Percentiles rank a stretch among this genome's conserved stretches.
phyloP scores from a whole-genome alignment of 2,888 invertebrate species.

The Polylopha cassiicola region DNA sequence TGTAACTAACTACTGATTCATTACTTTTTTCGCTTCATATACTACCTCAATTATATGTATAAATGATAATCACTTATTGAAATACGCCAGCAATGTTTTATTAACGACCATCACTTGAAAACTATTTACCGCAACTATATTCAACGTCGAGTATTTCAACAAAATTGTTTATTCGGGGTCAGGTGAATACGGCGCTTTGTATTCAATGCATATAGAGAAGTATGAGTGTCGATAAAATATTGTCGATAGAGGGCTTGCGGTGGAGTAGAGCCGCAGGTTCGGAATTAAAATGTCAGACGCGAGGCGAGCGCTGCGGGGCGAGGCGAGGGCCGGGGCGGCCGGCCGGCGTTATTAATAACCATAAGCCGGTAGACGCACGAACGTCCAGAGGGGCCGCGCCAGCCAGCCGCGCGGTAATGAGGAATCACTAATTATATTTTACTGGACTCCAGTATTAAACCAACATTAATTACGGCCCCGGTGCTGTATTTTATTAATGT shows the following conservation, averaged over 20 bases:
- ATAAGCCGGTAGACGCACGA: constrained; percentile 77
- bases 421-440: constrained; percentile 78
- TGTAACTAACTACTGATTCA: too few species aligned
- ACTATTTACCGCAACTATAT: constrained; percentile 6
- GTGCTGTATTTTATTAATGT: constrained; percentile 35
- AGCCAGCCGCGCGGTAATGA: constrained; percentile 69
- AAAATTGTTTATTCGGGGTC: constrained; percentile 13
- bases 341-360: constrained; percentile 75
- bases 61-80: too few species aligned
- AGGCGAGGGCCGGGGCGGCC: constrained; percentile 39
- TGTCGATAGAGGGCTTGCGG: constrained; percentile 61
- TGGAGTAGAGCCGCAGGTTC: constrained; percentile 60
- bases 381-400: constrained; percentile 75
- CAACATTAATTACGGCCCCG: constrained; percentile 55
- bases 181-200: constrained; percentile 22
- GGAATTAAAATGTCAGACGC: constrained; percentile 78
- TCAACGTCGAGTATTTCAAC: constrained; percentile 9
- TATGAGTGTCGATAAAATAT: constrained; percentile 55
- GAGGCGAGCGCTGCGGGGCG: constrained; percentile 56
- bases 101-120: constrained; percentile 1
- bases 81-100: too few species aligned
- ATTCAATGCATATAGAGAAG: constrained; percentile 42
- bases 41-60: too few species aligned
- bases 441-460: constrained; percentile 69
- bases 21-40: too few species aligned